Percentiles rank a stretch among this genome's conserved stretches.
Conservation (phyloP, 2,797 vertebrate species). For the Alcedo atthis region DNA sequence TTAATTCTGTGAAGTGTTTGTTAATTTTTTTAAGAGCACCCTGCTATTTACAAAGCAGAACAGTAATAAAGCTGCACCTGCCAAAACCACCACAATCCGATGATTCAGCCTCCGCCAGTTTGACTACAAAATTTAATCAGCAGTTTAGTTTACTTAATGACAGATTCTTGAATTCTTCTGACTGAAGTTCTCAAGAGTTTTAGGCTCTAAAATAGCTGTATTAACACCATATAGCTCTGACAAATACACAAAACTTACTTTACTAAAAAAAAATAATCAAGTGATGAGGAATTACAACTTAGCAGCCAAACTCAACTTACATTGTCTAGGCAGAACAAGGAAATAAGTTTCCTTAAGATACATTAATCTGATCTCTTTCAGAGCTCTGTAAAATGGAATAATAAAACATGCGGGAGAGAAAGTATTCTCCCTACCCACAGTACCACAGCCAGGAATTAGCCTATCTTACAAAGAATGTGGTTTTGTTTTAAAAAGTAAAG, state of each 20-base stretch:
- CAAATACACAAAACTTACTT: not conserved
- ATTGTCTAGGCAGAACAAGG: not conserved
- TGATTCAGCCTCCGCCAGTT: not conserved
- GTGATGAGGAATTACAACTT: not conserved
- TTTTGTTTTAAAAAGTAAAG: not conserved
- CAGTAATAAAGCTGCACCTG: not conserved
- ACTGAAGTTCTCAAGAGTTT: not conserved
- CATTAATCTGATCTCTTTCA: not conserved
- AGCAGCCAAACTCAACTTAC: not conserved
- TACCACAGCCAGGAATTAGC: not conserved
- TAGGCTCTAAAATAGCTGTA: not conserved
- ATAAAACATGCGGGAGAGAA: not conserved
- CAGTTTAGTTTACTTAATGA: not conserved
- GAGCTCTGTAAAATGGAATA: not conserved
- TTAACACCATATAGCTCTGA: not conserved
- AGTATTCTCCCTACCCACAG: not conserved
- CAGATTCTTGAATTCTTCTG: not conserved
- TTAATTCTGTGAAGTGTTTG: not conserved
- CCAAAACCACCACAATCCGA: not conserved
- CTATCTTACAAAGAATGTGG: not conserved
- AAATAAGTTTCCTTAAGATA: not conserved
- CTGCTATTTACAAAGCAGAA: not conserved
- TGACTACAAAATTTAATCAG: not conserved
- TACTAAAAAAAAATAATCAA: not conserved
- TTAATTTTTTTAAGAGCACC: not conserved